These are phyloP conservation scores for Dissostichus mawsoni DNA, from an alignment of 2,113 vertebrate species.

Conservation along the genomic window DNA sequence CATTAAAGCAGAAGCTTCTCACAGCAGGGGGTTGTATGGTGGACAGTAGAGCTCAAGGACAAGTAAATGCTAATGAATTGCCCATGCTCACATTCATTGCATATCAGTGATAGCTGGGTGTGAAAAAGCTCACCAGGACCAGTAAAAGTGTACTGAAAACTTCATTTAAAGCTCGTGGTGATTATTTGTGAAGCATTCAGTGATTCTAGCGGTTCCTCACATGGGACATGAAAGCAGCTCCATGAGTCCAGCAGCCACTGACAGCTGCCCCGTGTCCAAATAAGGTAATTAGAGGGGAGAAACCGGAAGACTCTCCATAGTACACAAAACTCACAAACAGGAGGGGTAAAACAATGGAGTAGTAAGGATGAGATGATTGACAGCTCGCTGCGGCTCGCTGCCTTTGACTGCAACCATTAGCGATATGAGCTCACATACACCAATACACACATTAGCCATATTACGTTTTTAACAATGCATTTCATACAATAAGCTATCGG, in stretches of 20 bases:
- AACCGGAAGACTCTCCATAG: slow-evolving; percentile 70
- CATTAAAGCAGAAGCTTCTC: slow-evolving; percentile 3
- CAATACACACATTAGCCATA: not conserved
- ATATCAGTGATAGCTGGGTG: slow-evolving; percentile 15
- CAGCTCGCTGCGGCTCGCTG: slow-evolving; percentile 51
- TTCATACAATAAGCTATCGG: not conserved
- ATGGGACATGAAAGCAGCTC: slow-evolving; percentile 26
- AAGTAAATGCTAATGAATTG: slow-evolving; percentile 27
- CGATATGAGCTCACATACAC: not conserved
- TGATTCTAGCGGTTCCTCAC: slow-evolving; percentile 16
- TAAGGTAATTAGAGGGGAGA: slow-evolving; percentile 50
- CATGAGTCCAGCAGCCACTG: slow-evolving; percentile 14
- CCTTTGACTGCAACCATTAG: slow-evolving; percentile 4
- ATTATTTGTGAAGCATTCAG: slow-evolving; percentile 11
- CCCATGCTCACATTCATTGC: too few species aligned
- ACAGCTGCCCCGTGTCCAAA: slow-evolving; percentile 56
- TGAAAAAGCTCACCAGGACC: slow-evolving; percentile 26
- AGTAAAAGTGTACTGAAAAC: slow-evolving; percentile 29
- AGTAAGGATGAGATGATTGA: slow-evolving; percentile 64
- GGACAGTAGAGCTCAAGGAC: slow-evolving; percentile 1
- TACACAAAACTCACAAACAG: slow-evolving; percentile 51
- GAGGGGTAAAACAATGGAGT: slow-evolving; percentile 64
- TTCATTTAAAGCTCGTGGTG: slow-evolving; percentile 23
- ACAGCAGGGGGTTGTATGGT: not conserved
- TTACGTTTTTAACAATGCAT: too few species aligned